Conservation (phyloP, 2,888 invertebrate species). For the Drosophila putrida region DNA sequence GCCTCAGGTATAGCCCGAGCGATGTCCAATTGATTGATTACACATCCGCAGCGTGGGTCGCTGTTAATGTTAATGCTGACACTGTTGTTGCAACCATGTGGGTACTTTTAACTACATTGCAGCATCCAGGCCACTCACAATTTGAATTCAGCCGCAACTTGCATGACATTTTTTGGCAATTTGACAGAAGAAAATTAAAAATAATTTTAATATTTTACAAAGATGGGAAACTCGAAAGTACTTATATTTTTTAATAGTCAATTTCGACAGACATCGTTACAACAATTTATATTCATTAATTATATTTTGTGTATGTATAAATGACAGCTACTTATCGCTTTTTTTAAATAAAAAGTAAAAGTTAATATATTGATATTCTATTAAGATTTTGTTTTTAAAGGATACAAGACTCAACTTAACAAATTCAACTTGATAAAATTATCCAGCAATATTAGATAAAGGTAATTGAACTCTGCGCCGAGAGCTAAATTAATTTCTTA, state of each 20-base stretch:
- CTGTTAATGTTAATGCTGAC: conserved; percentile 41
- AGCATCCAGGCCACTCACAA: conserved; percentile 7
- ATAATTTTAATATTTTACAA: no score
- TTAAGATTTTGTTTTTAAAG: no score
- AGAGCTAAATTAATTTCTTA: no score
- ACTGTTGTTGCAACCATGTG: conserved; percentile 50
- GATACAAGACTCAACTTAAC: no score
- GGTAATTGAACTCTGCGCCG: no score
- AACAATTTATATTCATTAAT: background rate
- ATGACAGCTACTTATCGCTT: no score
- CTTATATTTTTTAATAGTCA: background rate
- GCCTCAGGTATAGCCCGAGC: conserved; percentile 30
- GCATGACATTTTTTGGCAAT: conserved; percentile 17
- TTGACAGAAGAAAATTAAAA: conserved; percentile 4
- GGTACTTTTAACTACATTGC: conserved; percentile 1
- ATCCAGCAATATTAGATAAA: no score
- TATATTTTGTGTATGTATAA: background rate
- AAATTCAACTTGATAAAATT: no score
- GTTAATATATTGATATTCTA: no score
- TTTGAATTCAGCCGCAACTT: conserved; percentile 2
- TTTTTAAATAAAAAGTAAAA: no score
- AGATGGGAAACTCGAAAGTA: background rate
- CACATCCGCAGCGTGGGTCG: conserved; percentile 71
- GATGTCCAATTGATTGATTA: conserved; percentile 73
- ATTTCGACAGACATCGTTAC: background rate